These are phyloP conservation scores for Drosophila prolongata DNA, from an alignment of 2,888 invertebrate species.

Conservation along the genomic window DNA sequence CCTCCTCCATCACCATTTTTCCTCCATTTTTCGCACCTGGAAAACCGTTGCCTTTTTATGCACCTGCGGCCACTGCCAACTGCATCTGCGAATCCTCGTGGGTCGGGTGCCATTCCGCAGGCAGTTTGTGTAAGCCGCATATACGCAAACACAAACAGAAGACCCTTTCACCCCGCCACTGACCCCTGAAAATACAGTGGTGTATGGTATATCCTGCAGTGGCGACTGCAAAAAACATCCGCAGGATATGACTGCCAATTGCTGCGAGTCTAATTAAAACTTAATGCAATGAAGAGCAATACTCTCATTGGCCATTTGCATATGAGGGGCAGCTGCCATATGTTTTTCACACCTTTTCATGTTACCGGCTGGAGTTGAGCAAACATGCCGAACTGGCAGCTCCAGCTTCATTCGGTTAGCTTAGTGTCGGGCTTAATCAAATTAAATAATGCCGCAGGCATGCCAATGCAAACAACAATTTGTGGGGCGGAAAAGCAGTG, in stretches of 20 bases:
- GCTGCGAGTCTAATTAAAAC: slow-evolving; percentile 64
- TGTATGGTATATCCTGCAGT: neutral
- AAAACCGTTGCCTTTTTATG: slow-evolving; percentile 16
- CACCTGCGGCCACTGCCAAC: slow-evolving; percentile 38
- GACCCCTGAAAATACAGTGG: slow-evolving; percentile 8
- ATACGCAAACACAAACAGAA: slow-evolving; percentile 45
- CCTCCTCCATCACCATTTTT: neutral
- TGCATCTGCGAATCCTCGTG: slow-evolving; percentile 41
- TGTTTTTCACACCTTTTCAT: slow-evolving; percentile 8
- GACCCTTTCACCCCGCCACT: neutral
- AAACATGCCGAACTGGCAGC: slow-evolving; percentile 40
- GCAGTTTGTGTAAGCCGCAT: slow-evolving; percentile 58
- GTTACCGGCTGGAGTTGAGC: slow-evolving; percentile 32
- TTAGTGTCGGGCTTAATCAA: slow-evolving; percentile 40
- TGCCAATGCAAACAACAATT: slow-evolving; percentile 1
- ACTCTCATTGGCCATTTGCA: slow-evolving; percentile 56
- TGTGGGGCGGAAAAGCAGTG: neutral
- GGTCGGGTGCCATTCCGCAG: slow-evolving; percentile 22
- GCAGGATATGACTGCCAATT: slow-evolving; percentile 17
- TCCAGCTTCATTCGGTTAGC: slow-evolving; percentile 22
- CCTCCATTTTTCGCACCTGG: neutral
- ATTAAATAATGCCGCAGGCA: slow-evolving; percentile 38
- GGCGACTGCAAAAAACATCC: slow-evolving; percentile 1
- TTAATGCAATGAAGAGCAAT: slow-evolving; percentile 63
- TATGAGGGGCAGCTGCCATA: slow-evolving; percentile 1